A percentile compares a stretch with the other conserved stretches of the same genome.
These are phyloP conservation scores for Gibbula magus DNA, from an alignment of 2,888 invertebrate genomes.

Conservation along the genomic window DNA sequence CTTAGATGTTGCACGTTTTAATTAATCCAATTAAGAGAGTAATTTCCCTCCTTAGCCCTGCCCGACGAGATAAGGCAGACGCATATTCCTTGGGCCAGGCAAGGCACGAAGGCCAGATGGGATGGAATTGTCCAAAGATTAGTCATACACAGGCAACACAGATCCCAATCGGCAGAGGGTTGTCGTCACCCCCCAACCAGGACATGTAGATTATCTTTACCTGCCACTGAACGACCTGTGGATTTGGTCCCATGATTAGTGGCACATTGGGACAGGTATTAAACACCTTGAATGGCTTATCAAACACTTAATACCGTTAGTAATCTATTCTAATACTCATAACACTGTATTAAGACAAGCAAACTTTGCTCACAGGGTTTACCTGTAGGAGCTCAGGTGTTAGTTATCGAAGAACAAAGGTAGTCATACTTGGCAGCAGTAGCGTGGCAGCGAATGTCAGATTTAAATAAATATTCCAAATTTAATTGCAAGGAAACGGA, in stretches of 20 bases:
- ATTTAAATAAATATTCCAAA: too few relatives aligned
- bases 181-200: background rate
- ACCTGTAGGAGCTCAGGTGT: too few relatives aligned
- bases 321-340: background rate
- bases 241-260: too few relatives aligned
- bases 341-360: too few relatives aligned
- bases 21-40: conserved; percentile 24
- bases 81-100: background rate
- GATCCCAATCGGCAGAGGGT: background rate
- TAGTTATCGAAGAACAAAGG: too few relatives aligned
- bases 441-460: too few relatives aligned
- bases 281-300: background rate
- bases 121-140: background rate
- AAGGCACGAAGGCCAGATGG: background rate
- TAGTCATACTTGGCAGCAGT: too few relatives aligned
- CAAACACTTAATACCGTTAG: background rate
- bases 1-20: conserved; percentile 15
- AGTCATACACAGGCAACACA: background rate
- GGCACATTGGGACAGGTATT: background rate
- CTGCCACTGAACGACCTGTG: too few relatives aligned
- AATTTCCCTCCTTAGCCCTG: conserved; percentile 9
- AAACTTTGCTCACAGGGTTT: too few relatives aligned
- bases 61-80: background rate
- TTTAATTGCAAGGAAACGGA: too few relatives aligned
- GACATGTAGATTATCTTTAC: too few relatives aligned